These are phyloP conservation scores for Neoseiulus cucumeris DNA, from an alignment of 1,140 invertebrate species.

Conservation along the genomic window DNA sequence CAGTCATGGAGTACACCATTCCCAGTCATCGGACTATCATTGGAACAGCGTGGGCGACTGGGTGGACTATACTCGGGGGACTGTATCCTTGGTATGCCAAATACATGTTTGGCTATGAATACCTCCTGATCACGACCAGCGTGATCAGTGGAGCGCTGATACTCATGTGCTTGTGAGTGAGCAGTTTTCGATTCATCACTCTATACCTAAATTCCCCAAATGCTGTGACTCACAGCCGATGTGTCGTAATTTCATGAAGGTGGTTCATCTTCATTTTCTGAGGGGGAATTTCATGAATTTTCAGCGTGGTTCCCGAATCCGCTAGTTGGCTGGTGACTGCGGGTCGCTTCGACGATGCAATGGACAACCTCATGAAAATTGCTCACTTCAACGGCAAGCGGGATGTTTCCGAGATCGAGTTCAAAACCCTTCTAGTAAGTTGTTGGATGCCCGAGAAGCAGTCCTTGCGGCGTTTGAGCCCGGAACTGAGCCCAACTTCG, in stretches of 20 bases:
- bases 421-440: conserved; percentile 16
- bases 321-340: conserved; percentile 24
- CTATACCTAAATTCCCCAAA: too few species aligned
- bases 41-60: conserved; percentile 15
- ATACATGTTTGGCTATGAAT: neutral
- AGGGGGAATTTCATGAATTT: too few species aligned
- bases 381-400: conserved; percentile 17
- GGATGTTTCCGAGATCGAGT: conserved; percentile 11
- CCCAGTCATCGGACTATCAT: conserved; percentile 15
- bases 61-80: neutral
- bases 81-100: conserved; percentile 8
- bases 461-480: too few species aligned
- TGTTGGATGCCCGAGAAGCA: neutral
- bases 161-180: conserved; percentile 1
- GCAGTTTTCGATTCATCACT: too few species aligned
- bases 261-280: too few species aligned
- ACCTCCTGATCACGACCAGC: neutral
- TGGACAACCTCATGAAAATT: conserved; percentile 14
- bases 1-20: conserved; percentile 18
- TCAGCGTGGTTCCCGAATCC: conserved; percentile 18
- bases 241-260: too few species aligned
- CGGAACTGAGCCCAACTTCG: neutral
- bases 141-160: neutral
- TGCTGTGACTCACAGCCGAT: too few species aligned
- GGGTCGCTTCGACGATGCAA: conserved; percentile 18